phyloP scores from a whole-genome alignment of 2,113 vertebrate species.

The Hemichromis elongatus region DNA sequence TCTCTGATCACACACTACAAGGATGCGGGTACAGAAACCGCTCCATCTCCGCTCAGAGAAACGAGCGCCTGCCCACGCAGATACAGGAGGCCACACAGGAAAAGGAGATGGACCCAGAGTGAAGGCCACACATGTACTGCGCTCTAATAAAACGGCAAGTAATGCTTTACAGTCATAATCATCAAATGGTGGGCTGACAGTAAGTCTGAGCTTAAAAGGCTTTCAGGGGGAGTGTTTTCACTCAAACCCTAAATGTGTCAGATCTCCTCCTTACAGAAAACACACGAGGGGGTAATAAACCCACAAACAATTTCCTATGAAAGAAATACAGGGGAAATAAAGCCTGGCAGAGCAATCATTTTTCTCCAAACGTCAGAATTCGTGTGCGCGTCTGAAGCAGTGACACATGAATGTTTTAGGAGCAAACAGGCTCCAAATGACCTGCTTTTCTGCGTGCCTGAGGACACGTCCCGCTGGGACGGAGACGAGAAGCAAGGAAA shows the following conservation, averaged over 20 bases:
- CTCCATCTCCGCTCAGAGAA: not conserved
- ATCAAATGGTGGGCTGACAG: not conserved
- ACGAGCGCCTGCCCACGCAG: conserved; percentile 8
- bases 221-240: conserved; percentile 26
- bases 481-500: not conserved
- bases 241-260: conserved; percentile 25
- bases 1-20: not conserved
- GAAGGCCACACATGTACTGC: not conserved
- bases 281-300: not conserved
- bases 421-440: conserved; percentile 38
- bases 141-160: not conserved
- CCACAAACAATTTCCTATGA: not conserved
- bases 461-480: conserved; percentile 26
- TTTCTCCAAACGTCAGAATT: not conserved
- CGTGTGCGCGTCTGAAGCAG: not conserved
- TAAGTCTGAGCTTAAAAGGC: conserved; percentile 14
- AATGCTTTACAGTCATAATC: conserved; percentile 5
- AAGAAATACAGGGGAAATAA: conserved; percentile 1
- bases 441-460: conserved; percentile 31
- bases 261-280: not conserved
- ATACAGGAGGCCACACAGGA: not conserved
- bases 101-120: not conserved
- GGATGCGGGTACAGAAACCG: not conserved
- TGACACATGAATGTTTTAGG: conserved; percentile 56
- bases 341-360: not conserved